A percentile compares a stretch with the other conserved stretches of the same genome.
phyloP scores from a whole-genome alignment of 2,888 invertebrate genomes.

The Pemphredon lugubris region DNA sequence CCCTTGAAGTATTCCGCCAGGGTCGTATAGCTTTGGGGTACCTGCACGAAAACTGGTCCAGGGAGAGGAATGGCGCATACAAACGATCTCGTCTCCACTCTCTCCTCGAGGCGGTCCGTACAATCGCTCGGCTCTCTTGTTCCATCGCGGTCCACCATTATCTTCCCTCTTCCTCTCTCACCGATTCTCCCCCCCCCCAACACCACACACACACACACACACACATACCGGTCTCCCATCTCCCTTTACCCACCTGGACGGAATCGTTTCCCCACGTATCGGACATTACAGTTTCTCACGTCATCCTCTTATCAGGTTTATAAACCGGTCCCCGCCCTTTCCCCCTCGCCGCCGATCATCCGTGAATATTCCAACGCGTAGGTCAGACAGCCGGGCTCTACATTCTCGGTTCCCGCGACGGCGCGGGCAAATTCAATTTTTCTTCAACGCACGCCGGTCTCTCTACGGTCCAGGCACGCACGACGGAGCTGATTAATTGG shows the following conservation, averaged over 20 bases:
- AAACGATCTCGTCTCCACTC: conserved; percentile 63
- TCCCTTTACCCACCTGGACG: conserved; percentile 24
- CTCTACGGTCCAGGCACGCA: no score
- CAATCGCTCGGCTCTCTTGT: conserved; percentile 23
- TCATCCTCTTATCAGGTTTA: conserved; percentile 70
- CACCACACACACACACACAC: no score
- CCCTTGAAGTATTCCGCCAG: conserved; percentile 62
- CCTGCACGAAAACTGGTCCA: conserved; percentile 68
- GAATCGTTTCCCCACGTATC: conserved; percentile 56
- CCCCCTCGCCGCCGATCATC: conserved; percentile 39
- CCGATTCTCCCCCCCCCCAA: no score
- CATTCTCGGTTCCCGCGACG: conserved; percentile 4
- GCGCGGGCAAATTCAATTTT: not conserved
- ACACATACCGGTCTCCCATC: conserved; percentile 52
- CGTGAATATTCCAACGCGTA: conserved; percentile 33
- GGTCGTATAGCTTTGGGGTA: conserved; percentile 59
- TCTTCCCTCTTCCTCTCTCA: conserved; percentile 35
- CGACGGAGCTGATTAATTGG: conserved; percentile 16
- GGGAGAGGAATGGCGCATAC: conserved; percentile 58
- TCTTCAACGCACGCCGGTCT: not conserved
- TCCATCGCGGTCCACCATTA: conserved; percentile 32
- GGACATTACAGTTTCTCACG: conserved; percentile 71
- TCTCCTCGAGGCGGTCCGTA: conserved; percentile 42
- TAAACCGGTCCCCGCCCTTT: conserved; percentile 63
- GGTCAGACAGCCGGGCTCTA: conserved; percentile 20